Base-by-base conservation (phyloP, 2,888 invertebrate genomes). In the Scaptomyza parva region DNA sequence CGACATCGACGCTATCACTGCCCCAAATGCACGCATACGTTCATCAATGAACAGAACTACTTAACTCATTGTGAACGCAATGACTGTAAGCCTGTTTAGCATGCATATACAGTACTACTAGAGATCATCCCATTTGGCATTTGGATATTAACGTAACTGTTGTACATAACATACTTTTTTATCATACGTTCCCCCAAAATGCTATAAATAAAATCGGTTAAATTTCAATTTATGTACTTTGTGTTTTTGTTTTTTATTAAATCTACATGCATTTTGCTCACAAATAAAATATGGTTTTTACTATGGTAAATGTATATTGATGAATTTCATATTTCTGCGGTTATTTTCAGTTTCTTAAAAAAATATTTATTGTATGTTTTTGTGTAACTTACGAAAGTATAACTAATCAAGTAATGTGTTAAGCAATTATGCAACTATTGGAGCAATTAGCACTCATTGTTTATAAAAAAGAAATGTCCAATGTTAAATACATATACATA, bases 191-290 rank as follows among this genome's bases (percentile, higher is more conserved):
- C 11, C 14, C 8, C 39, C n/a, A 43, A 52, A 30, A 24, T 48
- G 44, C 18, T 30, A 24, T 22, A 43, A 43, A 67, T 58, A 62
- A 65, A 59, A 65, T 33, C 43, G 43, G 12, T 52, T 58, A 52
- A 61, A 45, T 66, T 39, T 76, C 55, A 58, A 50, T 65, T 65
- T 54, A 57, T 63, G 65, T 67, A 69, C 61, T 69, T 63, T n/a
- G 62, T 45, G 63, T 65, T 77, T 14, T 26, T 43, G 9, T 63
- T 75, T 82, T 85, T 88, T 86, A 84, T 86, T 85, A 85, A 86
- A 78, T 88, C 86, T 85, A 88, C 82, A 78, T 81, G 81, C 73
- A 78, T 86, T 82, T 79, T 82, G 77, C 79, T 88, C 88, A 83
- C 78, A 87, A 88, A 88, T 88, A 78, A 88, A 81, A 87, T 83